Conservation (phyloP, 2,113 vertebrate species). For the Anas platyrhynchos region DNA sequence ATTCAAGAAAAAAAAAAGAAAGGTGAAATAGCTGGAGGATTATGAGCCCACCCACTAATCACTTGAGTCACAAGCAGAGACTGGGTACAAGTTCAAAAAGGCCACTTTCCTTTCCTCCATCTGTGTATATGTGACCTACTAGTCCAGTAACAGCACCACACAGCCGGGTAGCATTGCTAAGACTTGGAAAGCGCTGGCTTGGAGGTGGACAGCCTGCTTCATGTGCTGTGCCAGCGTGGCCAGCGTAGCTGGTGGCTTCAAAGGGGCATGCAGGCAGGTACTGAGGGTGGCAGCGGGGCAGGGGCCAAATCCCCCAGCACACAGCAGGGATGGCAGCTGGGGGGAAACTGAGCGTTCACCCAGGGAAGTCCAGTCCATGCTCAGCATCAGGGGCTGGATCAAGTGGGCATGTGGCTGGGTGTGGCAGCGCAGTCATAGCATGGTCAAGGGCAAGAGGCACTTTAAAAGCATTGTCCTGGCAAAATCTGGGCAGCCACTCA, state of each 20-base stretch:
- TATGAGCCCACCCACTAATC: not conserved
- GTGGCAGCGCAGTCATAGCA: not conserved
- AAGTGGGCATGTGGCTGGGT: fast-evolving
- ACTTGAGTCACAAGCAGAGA: not conserved
- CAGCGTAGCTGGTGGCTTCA: not conserved
- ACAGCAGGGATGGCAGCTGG: fast-evolving
- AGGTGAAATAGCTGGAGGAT: not conserved
- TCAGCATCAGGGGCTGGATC: not conserved
- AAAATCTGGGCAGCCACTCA: not conserved
- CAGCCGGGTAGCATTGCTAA: not conserved
- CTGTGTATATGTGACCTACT: not conserved
- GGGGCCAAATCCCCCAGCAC: fast-evolving
- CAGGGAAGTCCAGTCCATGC: too few species aligned
- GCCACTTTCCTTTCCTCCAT: not conserved
- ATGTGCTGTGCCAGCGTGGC: fast-evolving
- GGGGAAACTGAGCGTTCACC: not conserved
- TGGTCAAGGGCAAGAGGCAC: not conserved
- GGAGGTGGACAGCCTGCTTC: not conserved
- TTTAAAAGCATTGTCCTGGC: not conserved
- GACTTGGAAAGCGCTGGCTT: not conserved
- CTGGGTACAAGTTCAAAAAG: not conserved
- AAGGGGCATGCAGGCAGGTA: not conserved
- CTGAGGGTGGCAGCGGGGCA: not conserved
- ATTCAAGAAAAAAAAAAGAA: not conserved
- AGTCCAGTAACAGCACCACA: not conserved